These are phyloP conservation scores for Reticulitermes lucifugus DNA, from an alignment of 2,888 invertebrate genomes.

Conservation along the genomic window DNA sequence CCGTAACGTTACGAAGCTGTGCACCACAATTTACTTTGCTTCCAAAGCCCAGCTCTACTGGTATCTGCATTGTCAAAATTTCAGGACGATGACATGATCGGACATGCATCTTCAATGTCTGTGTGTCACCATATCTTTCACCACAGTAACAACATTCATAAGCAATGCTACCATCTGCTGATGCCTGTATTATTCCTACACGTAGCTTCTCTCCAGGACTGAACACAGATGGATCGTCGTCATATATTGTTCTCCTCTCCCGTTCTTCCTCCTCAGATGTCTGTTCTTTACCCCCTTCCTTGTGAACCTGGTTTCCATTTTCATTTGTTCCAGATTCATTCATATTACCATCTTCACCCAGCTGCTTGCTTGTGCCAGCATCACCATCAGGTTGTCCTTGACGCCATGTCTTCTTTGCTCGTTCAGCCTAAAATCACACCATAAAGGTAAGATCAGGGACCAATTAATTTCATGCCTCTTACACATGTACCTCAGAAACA, in stretches of 20 bases:
- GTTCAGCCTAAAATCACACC: slow-evolving; percentile 31
- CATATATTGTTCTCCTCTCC: slow-evolving; percentile 43
- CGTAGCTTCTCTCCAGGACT: slow-evolving; percentile 47
- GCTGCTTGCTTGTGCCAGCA: slow-evolving; percentile 32
- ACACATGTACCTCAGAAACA: neutral
- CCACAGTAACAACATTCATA: slow-evolving; percentile 48
- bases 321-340: slow-evolving; percentile 23
- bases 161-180: slow-evolving; percentile 38
- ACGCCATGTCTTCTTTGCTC: slow-evolving; percentile 40
- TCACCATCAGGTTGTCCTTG: slow-evolving; percentile 33
- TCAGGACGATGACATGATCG: slow-evolving; percentile 44
- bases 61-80: slow-evolving; percentile 46
- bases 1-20: slow-evolving; percentile 52
- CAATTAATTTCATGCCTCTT: neutral
- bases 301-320: slow-evolving; percentile 34
- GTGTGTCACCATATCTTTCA: slow-evolving; percentile 27
- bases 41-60: slow-evolving; percentile 48
- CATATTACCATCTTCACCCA: slow-evolving; percentile 20
- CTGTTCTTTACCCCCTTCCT: slow-evolving; percentile 15
- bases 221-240: slow-evolving; percentile 38
- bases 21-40: slow-evolving; percentile 51
- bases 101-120: slow-evolving; percentile 43
- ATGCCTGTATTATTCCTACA: slow-evolving; percentile 36
- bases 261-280: slow-evolving; percentile 31
- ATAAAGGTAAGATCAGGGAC: neutral